Evolutionary conservation across 1,140 invertebrate species (phyloP).

Genomic region (Lanistes nyassanus): DNA sequence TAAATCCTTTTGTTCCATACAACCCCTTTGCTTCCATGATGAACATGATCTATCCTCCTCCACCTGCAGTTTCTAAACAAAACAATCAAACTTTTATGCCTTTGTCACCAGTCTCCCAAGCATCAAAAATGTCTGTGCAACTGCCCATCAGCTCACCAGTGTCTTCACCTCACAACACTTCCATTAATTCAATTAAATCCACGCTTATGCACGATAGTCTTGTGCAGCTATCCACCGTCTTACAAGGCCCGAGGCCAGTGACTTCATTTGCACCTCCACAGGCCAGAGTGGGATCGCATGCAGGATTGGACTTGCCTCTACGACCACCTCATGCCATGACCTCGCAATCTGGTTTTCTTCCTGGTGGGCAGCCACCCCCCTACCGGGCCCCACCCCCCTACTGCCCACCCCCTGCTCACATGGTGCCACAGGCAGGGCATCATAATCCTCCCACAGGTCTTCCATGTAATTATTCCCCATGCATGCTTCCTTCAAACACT

Average conservation of each 20-base stretch:
- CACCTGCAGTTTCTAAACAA: background rate
- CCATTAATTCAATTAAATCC: background rate
- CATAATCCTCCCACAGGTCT: background rate
- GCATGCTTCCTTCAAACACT: too few species aligned
- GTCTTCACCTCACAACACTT: background rate
- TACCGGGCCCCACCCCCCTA: conserved; percentile 1
- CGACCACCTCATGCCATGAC: too few species aligned
- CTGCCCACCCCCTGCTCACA: background rate
- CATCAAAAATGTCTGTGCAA: background rate
- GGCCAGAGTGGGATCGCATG: too few species aligned
- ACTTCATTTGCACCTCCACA: too few species aligned
- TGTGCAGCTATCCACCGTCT: background rate
- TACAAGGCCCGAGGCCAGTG: background rate
- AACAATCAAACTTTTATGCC: background rate
- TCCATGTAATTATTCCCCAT: too few species aligned
- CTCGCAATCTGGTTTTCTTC: too few species aligned
- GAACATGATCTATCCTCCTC: conserved; percentile 18
- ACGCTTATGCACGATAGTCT: too few species aligned
- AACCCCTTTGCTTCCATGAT: conserved; percentile 22
- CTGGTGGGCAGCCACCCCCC: too few species aligned
- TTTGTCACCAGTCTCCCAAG: background rate
- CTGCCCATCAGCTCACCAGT: background rate
- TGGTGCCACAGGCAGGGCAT: conserved; percentile 1
- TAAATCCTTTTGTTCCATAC: conserved; percentile 26
- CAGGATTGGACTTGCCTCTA: too few species aligned